Evolutionary conservation across 2,888 invertebrate species (phyloP), one percentile per base, ranked within the genome.

Genomic region (Biston betularia): DNA sequence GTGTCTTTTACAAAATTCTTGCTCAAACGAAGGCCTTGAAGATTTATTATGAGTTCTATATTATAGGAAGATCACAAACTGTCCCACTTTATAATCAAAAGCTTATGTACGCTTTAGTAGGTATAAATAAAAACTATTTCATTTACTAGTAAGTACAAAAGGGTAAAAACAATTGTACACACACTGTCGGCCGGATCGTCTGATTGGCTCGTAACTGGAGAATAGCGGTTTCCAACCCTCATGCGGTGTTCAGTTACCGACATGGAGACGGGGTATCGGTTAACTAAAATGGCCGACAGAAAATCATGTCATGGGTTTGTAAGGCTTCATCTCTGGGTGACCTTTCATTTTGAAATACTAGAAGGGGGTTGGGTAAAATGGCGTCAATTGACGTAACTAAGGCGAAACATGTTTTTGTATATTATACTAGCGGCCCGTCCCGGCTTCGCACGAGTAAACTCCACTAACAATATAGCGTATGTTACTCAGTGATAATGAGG

Each of bases 201-300:
- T 73, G 79, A 84, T 85, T 85, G 85, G 85, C 73, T 79, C 71
- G 77, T 75, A 75, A 73, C 68, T 65, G 38, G 72, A 82, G 80
- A 83, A 80, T 75, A 80, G 77, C 76, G 72, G 72, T 73, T 72
- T 78, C 79, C 79, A 79, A 83, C 85, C 85, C 84, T 78, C 79
- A 63, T 74, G 74, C 74, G 72, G 81, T 84, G 81, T 86, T 83
- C 77, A 72, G 75, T 85, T 85, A 76, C 85, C 76, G 85, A 83
- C 77, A 86, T 82, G 79, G 85, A 86, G 81, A 82, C 77, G 60
- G 75, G 74, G 83, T 85, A 84, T 86, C 85, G 82, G 74, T 86
- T 80, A 85, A 81, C 83, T 77, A 86, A 85, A 82, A 86, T 86
- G 85, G 85, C 85, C 81, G 84, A 75, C 75, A 65, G 54, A 61